A percentile compares a stretch with the other conserved stretches of the same genome.
phyloP scores from a whole-genome alignment of 2,888 invertebrate genomes.

The Pediacus dermestoides region DNA sequence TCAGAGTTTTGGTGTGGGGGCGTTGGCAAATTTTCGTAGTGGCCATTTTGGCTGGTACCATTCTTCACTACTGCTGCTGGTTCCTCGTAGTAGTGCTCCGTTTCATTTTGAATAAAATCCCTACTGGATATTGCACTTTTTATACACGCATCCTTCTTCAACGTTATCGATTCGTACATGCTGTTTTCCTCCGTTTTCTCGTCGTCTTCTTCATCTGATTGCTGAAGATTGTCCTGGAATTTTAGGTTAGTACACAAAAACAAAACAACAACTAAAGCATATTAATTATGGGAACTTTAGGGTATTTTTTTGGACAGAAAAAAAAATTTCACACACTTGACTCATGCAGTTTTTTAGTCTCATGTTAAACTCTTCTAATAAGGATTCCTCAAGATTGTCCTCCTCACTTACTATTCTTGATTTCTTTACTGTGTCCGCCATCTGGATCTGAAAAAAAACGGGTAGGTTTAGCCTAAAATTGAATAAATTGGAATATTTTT shows the following conservation, averaged over 20 bases:
- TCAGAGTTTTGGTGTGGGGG: slow-evolving; percentile 27
- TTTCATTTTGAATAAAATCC: slow-evolving; percentile 39
- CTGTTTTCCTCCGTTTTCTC: slow-evolving; percentile 27
- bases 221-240: slow-evolving; percentile 41
- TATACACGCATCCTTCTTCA: slow-evolving; percentile 11
- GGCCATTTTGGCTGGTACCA: slow-evolving; percentile 27
- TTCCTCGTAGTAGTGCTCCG: slow-evolving; percentile 35
- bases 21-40: slow-evolving; percentile 34
- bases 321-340: slow-evolving; percentile 49
- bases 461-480: too few species aligned
- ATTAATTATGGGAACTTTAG: slow-evolving; percentile 10
- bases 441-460: slow-evolving; percentile 40
- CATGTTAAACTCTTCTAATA: slow-evolving; percentile 50
- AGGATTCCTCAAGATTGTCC: slow-evolving; percentile 46
- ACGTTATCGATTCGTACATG: slow-evolving; percentile 38
- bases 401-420: slow-evolving; percentile 50
- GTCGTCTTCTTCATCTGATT: slow-evolving; percentile 22
- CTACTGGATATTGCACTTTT: slow-evolving; percentile 28
- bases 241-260: slow-evolving; percentile 29
- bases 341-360: slow-evolving; percentile 50
- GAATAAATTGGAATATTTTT: too few species aligned
- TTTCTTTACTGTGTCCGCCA: slow-evolving; percentile 50
- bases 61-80: slow-evolving; percentile 22
- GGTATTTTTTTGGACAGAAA: too few species aligned
- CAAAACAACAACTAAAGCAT: slow-evolving; percentile 6